Percentiles rank a stretch among this genome's conserved stretches.
Evolutionary conservation across 2,113 vertebrate species (phyloP).

Genomic region (Zapus hudsonius): DNA sequence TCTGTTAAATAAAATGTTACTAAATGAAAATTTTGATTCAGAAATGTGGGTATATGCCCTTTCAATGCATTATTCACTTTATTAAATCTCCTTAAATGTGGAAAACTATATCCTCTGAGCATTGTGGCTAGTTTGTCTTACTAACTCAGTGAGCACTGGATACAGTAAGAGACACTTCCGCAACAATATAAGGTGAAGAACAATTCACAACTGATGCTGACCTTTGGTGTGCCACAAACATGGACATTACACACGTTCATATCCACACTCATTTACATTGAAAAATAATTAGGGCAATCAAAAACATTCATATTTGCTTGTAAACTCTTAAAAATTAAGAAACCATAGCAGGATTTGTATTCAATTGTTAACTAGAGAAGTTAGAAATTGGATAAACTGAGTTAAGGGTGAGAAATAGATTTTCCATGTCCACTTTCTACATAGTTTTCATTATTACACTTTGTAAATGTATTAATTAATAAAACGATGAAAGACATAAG

Average conservation of each 20-base stretch:
- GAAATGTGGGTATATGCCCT: conserved; percentile 75
- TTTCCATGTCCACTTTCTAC: background rate
- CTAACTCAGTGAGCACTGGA: no score
- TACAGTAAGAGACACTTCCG: no score
- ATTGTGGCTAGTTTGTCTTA: no score
- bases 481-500: background rate
- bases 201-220: no score
- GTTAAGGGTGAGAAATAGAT: background rate
- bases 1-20: conserved; percentile 82
- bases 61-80: conserved; percentile 56
- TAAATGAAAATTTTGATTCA: conserved; percentile 80
- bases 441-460: conserved; percentile 21
- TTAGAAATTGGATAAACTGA: background rate
- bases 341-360: background rate
- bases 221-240: no score
- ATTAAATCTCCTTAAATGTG: conserved; percentile 21
- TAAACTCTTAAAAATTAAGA: background rate
- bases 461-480: conserved; percentile 3
- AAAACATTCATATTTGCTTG: background rate
- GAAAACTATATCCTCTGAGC: background rate
- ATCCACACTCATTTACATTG: no score
- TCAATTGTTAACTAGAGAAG: background rate
- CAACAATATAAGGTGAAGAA: no score
- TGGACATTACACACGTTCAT: no score
- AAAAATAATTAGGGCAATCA: no score